A percentile compares a stretch with the other conserved stretches of the same genome.
Conservation (phyloP, 1,140 invertebrate genomes). For the Apocrypta bakeri region DNA sequence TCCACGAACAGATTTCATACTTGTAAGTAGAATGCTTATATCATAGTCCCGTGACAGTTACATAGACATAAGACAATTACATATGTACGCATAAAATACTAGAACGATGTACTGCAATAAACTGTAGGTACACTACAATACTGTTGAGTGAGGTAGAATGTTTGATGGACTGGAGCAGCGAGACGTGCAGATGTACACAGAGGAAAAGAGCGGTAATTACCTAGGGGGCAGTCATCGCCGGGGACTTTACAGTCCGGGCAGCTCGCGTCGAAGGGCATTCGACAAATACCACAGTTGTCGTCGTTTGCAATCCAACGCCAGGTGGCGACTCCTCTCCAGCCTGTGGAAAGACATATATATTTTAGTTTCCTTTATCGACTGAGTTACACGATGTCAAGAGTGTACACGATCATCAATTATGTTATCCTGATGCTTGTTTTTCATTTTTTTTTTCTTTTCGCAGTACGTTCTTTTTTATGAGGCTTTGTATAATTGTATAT, state of each 20-base stretch:
- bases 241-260: constrained; percentile 96
- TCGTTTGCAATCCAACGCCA: constrained; percentile 99
- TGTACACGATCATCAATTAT: background rate
- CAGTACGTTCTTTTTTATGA: background rate
- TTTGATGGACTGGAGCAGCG: no score
- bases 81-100: no score
- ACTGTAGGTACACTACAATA: no score
- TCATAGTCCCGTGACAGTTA: no score
- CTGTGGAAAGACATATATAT: constrained; percentile 68
- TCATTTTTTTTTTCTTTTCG: background rate
- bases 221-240: constrained; percentile 97
- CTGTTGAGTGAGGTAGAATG: no score
- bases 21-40: no score
- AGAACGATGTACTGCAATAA: no score
- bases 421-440: background rate
- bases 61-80: no score
- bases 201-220: constrained; percentile 65
- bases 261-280: constrained; percentile 98
- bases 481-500: no score
- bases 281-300: constrained; percentile 99
- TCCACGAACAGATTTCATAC: no score
- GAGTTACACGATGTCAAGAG: background rate
- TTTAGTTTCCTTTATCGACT: constrained; percentile 30
- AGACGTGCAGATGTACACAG: no score
- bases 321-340: constrained; percentile 95